A percentile compares a stretch with the other conserved stretches of the same genome.
Evolutionary conservation across 1,140 invertebrate genomes (phyloP).

Genomic region (Drosophila suzukii): DNA sequence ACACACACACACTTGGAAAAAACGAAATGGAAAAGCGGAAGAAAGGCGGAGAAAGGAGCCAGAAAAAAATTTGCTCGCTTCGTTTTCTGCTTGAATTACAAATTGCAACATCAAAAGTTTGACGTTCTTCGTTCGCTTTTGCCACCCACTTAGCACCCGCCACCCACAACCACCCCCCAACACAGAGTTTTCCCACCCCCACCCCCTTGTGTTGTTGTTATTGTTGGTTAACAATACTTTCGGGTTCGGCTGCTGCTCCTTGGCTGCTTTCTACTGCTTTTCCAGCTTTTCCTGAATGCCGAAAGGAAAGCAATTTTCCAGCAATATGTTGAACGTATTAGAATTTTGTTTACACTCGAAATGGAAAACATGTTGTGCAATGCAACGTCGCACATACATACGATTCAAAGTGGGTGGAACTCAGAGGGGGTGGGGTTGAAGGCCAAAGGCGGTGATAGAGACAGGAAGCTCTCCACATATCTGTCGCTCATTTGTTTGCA

Average conservation of each 20-base stretch:
- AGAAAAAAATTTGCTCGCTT: constrained; percentile 75
- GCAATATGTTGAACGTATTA: constrained; percentile 82
- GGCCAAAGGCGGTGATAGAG: neutral
- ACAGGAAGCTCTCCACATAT: constrained; percentile 21
- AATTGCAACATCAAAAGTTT: constrained; percentile 84
- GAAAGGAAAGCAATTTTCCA: constrained; percentile 82
- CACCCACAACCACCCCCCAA: neutral
- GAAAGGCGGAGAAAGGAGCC: constrained; percentile 27
- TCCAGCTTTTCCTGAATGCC: constrained; percentile 52
- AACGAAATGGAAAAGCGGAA: constrained; percentile 23
- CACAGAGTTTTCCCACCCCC: constrained; percentile 3
- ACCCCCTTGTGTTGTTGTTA: constrained; percentile 48
- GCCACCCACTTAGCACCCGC: constrained; percentile 2
- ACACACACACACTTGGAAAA: constrained; percentile 27
- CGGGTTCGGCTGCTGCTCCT: constrained; percentile 56
- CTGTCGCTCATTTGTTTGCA: constrained; percentile 75
- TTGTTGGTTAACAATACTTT: constrained; percentile 80
- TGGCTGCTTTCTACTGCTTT: constrained; percentile 30
- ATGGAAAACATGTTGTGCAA: constrained; percentile 82
- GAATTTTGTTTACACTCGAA: constrained; percentile 82
- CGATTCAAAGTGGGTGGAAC: neutral
- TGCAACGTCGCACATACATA: constrained; percentile 50
- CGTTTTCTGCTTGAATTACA: constrained; percentile 84
- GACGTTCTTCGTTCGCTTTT: constrained; percentile 73
- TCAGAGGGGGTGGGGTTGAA: constrained; percentile 10